phyloP scores from a whole-genome alignment of 2,888 invertebrate genomes.

The Ormyrus pomaceus region DNA sequence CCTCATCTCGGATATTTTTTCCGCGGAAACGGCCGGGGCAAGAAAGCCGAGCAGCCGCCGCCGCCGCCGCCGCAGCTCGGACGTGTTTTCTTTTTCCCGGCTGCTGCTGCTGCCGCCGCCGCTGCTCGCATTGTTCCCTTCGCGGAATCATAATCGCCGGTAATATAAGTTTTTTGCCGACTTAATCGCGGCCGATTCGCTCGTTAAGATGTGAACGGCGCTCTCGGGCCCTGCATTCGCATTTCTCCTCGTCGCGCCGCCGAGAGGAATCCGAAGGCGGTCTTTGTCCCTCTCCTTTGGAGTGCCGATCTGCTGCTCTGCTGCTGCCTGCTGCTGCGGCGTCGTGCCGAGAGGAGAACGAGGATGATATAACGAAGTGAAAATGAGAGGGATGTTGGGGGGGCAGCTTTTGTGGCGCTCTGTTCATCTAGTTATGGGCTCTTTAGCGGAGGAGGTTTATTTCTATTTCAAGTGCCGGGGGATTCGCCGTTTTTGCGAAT shows the following conservation, averaged over 20 bases:
- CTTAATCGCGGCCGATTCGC: slow-evolving; percentile 64
- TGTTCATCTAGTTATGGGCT: no score
- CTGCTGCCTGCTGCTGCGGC: not conserved
- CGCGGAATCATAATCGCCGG: slow-evolving; percentile 64
- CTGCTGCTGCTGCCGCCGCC: not conserved
- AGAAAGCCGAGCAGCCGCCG: not conserved
- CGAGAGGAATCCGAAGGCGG: slow-evolving; percentile 63
- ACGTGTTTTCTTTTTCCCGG: slow-evolving; percentile 17
- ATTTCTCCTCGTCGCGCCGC: slow-evolving; percentile 68
- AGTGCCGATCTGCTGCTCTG: not conserved
- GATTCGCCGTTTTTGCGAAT: no score
- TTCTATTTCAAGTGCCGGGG: not conserved
- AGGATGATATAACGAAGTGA: slow-evolving; percentile 16
- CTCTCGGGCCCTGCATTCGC: slow-evolving; percentile 60
- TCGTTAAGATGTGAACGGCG: slow-evolving; percentile 65
- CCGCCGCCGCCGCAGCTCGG: not conserved
- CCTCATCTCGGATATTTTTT: slow-evolving; percentile 27
- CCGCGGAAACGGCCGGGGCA: not conserved
- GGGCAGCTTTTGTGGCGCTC: not conserved
- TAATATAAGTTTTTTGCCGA: slow-evolving; percentile 68
- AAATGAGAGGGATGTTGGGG: not conserved
- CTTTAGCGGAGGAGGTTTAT: not conserved
- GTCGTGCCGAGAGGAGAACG: not conserved
- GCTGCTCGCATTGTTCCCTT: slow-evolving; percentile 60
- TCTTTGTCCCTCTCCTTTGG: not conserved